A percentile compares a stretch with the other conserved stretches of the same genome.
Evolutionary conservation across 2,888 invertebrate species (phyloP).

Genomic region (Schrankia costaestrigalis): DNA sequence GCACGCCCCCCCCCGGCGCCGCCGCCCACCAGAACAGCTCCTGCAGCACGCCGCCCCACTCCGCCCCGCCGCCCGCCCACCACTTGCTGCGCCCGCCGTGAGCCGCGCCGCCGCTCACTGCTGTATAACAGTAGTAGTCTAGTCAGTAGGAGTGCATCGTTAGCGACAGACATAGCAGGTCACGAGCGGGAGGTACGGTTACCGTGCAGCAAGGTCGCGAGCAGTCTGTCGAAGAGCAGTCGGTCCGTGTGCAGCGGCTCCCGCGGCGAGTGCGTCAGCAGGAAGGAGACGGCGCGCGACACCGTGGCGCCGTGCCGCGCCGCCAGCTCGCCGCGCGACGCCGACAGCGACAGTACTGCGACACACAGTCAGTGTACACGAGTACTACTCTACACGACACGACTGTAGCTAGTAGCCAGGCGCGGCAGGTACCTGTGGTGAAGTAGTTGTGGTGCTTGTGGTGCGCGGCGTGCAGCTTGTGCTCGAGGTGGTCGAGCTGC

Average conservation of each 20-base stretch:
- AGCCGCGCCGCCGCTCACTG: conserved; percentile 37
- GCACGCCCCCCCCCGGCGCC: conserved; percentile 41
- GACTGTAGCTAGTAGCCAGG: neutral
- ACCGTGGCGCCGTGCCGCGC: conserved; percentile 76
- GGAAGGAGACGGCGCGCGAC: conserved; percentile 74
- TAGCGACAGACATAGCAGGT: too few species aligned
- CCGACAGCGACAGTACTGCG: conserved; percentile 55
- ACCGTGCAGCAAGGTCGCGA: conserved; percentile 73
- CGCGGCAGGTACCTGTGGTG: conserved; percentile 58
- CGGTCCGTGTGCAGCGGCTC: conserved; percentile 56
- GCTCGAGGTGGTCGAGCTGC: conserved; percentile 77
- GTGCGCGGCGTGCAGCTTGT: conserved; percentile 45
- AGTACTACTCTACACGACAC: conserved; percentile 40
- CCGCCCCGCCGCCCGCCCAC: conserved; percentile 52
- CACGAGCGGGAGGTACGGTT: too few species aligned
- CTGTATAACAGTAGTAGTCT: conserved; percentile 31
- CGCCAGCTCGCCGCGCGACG: conserved; percentile 61
- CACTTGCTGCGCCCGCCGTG: conserved; percentile 39
- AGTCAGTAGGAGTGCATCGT: neutral
- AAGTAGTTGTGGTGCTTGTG: conserved; percentile 51
- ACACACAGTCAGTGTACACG: too few species aligned
- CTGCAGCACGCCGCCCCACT: conserved; percentile 53
- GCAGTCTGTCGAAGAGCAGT: conserved; percentile 67
- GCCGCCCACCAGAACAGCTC: conserved; percentile 67
- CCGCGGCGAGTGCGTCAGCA: conserved; percentile 42